Percentiles rank a stretch among this genome's conserved stretches.
Conservation (phyloP, 2,888 invertebrate genomes). For the Chrysodeixis includens region DNA sequence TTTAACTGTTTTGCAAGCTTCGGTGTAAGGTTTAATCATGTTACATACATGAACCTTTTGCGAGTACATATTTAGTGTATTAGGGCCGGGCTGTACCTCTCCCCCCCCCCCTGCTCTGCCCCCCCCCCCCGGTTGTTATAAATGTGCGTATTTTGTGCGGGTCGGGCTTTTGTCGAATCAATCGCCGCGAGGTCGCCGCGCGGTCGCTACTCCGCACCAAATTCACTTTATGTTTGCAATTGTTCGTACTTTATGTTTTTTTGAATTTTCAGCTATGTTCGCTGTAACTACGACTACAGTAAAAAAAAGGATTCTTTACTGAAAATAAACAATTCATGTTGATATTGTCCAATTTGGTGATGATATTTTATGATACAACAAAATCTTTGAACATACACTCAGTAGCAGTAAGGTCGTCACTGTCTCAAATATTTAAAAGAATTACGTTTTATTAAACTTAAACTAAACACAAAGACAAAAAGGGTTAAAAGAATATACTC, state of each 20-base stretch:
- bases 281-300: background rate
- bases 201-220: conserved; percentile 20
- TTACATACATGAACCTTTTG: conserved; percentile 20
- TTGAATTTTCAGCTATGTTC: background rate
- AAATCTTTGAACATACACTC: background rate
- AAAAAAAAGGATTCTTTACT: background rate
- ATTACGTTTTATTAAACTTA: too few species aligned
- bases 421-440: background rate
- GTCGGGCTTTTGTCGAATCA: conserved; percentile 42
- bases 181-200: conserved; percentile 40
- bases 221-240: conserved; percentile 11
- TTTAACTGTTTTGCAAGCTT: background rate
- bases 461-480: background rate
- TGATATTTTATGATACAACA: background rate
- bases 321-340: too few species aligned
- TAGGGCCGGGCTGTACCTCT: background rate
- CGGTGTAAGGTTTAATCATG: background rate
- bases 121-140: conserved; percentile 18
- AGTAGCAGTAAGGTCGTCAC: background rate
- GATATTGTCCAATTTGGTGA: background rate
- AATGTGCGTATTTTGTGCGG: conserved; percentile 38
- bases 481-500: background rate
- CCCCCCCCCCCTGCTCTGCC: too few species aligned
- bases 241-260: background rate
- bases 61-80: background rate